Evolutionary conservation across 2,888 invertebrate genomes (phyloP).

Genomic region (Leptopilina drosophilae): DNA sequence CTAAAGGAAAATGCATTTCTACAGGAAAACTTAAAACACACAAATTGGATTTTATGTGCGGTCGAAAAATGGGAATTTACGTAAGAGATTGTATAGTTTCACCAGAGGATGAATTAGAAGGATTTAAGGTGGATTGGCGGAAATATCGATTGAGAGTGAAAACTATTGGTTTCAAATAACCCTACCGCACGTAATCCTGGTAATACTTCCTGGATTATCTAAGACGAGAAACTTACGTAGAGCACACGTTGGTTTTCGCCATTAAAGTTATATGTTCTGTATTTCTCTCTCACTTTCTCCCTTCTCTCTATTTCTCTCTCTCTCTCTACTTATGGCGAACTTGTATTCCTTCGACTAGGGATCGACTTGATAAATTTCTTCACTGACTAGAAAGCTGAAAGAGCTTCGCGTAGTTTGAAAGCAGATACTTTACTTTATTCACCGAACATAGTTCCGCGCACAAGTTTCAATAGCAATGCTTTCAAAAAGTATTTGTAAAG

Average conservation of each 20-base stretch:
- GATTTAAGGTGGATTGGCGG: background rate
- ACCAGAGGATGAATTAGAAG: conserved; percentile 14
- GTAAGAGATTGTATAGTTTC: background rate
- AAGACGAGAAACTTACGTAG: conserved; percentile 16
- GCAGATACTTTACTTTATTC: conserved; percentile 39
- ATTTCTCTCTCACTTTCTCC: background rate
- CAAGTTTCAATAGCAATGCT: conserved; percentile 28
- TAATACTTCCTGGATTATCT: conserved; percentile 30
- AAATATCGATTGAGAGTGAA: conserved; percentile 28
- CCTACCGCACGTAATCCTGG: conserved; percentile 22
- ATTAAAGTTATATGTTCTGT: conserved; percentile 29
- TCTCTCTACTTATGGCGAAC: background rate
- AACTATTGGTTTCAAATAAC: conserved; percentile 11
- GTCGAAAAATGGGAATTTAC: conserved; percentile 27
- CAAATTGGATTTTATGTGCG: conserved; percentile 5
- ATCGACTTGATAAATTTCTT: conserved; percentile 31
- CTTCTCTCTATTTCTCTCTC: no score
- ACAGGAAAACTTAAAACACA: conserved; percentile 1
- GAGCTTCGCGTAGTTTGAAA: conserved; percentile 24
- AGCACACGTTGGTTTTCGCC: background rate
- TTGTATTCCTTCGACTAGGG: conserved; percentile 10
- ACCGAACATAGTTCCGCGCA: conserved; percentile 19
- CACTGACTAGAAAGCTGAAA: conserved; percentile 16
- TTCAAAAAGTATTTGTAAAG: conserved; percentile 14
- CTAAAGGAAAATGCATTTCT: conserved; percentile 49